Percentiles rank a stretch among this genome's conserved stretches.
phyloP scores from a whole-genome alignment of 2,113 vertebrate genomes.

The Cryptoleucopteryx plumbea region DNA sequence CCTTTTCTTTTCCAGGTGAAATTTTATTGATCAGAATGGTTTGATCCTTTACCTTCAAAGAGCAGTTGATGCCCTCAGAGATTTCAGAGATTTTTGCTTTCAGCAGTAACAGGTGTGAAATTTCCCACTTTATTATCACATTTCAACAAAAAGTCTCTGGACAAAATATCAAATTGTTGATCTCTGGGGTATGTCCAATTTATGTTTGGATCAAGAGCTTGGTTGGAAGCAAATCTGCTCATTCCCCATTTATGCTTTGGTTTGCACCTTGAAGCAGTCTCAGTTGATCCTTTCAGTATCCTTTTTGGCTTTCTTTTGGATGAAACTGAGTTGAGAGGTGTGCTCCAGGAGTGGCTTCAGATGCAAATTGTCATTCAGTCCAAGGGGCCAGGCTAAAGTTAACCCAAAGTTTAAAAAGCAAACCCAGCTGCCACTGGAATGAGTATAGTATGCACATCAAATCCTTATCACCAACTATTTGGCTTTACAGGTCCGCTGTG shows the following conservation, averaged over 20 bases:
- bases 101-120: background rate
- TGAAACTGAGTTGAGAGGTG: background rate
- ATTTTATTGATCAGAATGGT: background rate
- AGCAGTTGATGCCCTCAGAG: background rate
- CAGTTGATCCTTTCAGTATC: background rate
- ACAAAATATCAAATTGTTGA: background rate
- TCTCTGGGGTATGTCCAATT: background rate
- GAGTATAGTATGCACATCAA: background rate
- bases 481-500: background rate
- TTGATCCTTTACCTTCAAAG: background rate
- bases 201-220: background rate
- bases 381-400: background rate
- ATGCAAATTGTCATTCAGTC: background rate
- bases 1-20: background rate
- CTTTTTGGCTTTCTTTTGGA: background rate
- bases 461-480: background rate
- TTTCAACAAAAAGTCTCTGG: background rate
- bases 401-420: background rate
- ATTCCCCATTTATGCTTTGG: background rate
- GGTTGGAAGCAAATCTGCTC: background rate
- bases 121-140: background rate
- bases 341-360: background rate
- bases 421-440: background rate
- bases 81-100: background rate
- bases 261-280: background rate